A percentile compares a stretch with the other conserved stretches of the same genome.
Evolutionary conservation across 1,140 invertebrate genomes (phyloP).

Genomic region (Harlomillsia oculata): DNA sequence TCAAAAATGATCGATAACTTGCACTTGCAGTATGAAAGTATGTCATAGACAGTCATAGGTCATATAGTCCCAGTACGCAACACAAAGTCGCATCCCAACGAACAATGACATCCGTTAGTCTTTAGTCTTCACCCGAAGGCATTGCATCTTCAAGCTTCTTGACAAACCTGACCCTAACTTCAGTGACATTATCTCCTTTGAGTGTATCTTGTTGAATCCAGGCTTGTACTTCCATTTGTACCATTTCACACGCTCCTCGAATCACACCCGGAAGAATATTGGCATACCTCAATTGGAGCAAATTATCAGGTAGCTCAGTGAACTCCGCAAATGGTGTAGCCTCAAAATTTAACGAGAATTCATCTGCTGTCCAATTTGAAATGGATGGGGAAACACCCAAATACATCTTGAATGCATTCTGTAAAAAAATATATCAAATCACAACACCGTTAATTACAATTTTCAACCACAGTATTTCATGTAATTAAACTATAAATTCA

Average conservation of each 20-base stretch:
- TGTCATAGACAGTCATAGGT: no score
- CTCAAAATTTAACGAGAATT: constrained; percentile 93
- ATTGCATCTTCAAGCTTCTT: constrained; percentile 93
- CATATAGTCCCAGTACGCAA: no score
- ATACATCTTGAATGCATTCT: constrained; percentile 76
- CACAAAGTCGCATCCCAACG: no score
- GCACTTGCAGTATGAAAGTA: no score
- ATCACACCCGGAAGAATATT: constrained; percentile 89
- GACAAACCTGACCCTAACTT: constrained; percentile 90
- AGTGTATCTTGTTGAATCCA: constrained; percentile 78
- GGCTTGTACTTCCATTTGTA: constrained; percentile 59
- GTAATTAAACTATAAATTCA: no score
- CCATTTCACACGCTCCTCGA: constrained; percentile 93
- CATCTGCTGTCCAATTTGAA: constrained; percentile 90
- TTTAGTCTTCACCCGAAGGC: constrained; percentile 91
- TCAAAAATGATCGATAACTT: no score
- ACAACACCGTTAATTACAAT: no score
- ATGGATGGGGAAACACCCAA: constrained; percentile 81
- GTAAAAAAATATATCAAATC: no score
- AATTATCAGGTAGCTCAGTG: constrained; percentile 90
- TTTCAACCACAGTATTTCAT: no score
- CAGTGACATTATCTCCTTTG: constrained; percentile 88
- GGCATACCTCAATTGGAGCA: constrained; percentile 78
- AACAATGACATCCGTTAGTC: no score
- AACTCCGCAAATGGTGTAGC: constrained; percentile 95